Percentiles rank a stretch among this genome's conserved stretches.
phyloP scores from a whole-genome alignment of 2,888 invertebrate genomes.

The Plagodis pulveraria region DNA sequence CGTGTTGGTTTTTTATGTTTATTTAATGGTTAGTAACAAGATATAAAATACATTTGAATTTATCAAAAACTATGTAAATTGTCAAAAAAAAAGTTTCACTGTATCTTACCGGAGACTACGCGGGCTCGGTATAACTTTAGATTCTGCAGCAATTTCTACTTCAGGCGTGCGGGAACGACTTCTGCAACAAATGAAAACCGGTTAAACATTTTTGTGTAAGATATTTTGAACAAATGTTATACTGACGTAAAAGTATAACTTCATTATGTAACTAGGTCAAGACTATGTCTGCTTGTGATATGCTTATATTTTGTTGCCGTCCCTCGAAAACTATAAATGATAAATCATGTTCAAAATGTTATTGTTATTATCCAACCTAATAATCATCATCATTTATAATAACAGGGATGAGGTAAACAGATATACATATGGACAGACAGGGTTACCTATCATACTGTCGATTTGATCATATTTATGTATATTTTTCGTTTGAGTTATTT shows the following conservation, averaged over 20 bases:
- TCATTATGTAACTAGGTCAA: too few species aligned
- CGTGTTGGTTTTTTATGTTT: background rate
- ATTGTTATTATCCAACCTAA: too few species aligned
- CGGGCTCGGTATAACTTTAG: conserved; percentile 7
- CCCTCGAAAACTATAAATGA: too few species aligned
- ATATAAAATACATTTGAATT: conserved; percentile 3
- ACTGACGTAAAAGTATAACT: background rate
- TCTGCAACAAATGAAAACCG: background rate
- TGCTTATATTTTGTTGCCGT: too few species aligned
- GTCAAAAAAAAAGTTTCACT: background rate
- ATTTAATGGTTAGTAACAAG: background rate
- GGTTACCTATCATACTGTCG: too few species aligned
- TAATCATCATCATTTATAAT: too few species aligned
- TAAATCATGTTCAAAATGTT: too few species aligned
- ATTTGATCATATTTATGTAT: too few species aligned
- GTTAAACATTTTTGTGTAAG: background rate
- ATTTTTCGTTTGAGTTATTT: too few species aligned
- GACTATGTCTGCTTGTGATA: too few species aligned
- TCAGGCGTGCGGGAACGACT: conserved; percentile 24
- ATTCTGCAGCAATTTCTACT: conserved; percentile 17
- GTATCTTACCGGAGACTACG: conserved; percentile 14
- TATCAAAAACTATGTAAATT: background rate
- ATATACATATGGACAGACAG: too few species aligned
- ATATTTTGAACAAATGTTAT: background rate
- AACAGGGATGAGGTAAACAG: too few species aligned